Evolutionary conservation across 2,113 vertebrate genomes (phyloP), one percentile per base, ranked within the genome.

Genomic region (Sander vitreus): DNA sequence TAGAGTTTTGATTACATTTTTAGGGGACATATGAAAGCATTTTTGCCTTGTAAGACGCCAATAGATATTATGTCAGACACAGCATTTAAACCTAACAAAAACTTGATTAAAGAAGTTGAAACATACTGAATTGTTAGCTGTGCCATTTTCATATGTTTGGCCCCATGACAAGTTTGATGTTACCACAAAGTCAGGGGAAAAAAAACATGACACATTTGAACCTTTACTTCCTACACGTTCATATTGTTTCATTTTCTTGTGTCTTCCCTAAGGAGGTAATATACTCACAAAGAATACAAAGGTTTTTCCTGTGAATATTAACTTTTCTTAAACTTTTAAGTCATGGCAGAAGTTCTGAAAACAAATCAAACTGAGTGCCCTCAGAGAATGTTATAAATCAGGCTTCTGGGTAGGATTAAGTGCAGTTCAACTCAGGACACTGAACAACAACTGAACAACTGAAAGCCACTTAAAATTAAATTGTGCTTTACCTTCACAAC

Each of bases 111-210:
- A 77, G 1, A 33, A 36, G 19, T 25, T 1, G 1, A 83, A 45
- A 68, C 10, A 51, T 8, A 23, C 2, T 65, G 2, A 60, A 60
- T 50, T 70, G 58, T 73, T 50, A 59, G 23, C 13, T 0, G 16
- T n/a, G n/a, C 78, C 67, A 59, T 80, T 74, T 74, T 68, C 74
- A 72, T 76, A 54, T 23, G 27, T 69, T 30, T 69, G 18, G 65
- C 62, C 64, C 18, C 1, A 18, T 59, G 78, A 43, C 10, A 55
- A 54, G 23, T 63, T 14, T 73, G 25, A 76, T 62, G 50, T 73
- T 19, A 71, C 60, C 14, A 50, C 13, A 54, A 72, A 53, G 39
- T 19, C 23, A 39, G 13, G 6, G 3, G 1, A 23, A 25, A 27
- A 60, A 67, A 74, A 12, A 65, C 48, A 58, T 50, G 25, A 73